Conservation (phyloP, 2,888 invertebrate genomes). For the Cynaeus angustus region DNA sequence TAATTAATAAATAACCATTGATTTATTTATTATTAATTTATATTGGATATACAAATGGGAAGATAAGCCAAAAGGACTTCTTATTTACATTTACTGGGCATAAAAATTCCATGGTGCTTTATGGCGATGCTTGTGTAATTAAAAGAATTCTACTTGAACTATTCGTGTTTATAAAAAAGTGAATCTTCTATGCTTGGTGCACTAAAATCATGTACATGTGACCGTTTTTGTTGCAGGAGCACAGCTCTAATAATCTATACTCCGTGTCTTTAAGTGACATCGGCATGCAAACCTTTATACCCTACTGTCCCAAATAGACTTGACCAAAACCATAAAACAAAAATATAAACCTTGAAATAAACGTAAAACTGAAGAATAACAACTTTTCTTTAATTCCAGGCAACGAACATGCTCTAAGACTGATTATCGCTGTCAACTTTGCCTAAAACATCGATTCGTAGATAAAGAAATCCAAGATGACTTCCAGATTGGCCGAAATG, state of each 20-base stretch:
- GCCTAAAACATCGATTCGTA: neutral
- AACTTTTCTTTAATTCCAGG: neutral
- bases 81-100: no score
- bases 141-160: neutral
- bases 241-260: constrained; percentile 28
- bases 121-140: no score
- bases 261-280: constrained; percentile 46
- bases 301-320: constrained; percentile 28
- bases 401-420: neutral
- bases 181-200: neutral
- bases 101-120: no score
- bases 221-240: no score
- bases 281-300: constrained; percentile 37
- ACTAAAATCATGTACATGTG: neutral
- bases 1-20: no score
- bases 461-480: constrained; percentile 48
- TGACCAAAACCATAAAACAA: constrained; percentile 12
- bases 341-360: no score
- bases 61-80: no score
- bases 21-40: no score
- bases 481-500: constrained; percentile 71
- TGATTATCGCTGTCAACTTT: neutral
- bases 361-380: neutral
- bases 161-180: neutral
- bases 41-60: neutral